Conservation (phyloP, 2,888 invertebrate species). For the Bellardia bayeri region DNA sequence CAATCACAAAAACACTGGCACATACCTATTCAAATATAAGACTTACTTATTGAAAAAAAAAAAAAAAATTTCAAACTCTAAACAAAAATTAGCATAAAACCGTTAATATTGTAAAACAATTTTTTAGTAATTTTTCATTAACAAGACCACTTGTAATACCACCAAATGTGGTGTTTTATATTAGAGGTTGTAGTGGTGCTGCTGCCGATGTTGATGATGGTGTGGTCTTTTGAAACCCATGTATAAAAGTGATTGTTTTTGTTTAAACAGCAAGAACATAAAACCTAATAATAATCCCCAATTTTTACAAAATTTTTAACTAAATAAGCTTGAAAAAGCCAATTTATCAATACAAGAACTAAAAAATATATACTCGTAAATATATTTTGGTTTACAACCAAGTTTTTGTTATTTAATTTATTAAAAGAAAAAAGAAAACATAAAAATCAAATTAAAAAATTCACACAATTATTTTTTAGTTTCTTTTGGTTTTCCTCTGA, state of each 20-base stretch:
- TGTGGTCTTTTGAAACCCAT: conserved; percentile 13
- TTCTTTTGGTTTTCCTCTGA: neutral
- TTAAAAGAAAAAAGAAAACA: conserved; percentile 32
- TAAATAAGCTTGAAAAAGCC: conserved; percentile 78
- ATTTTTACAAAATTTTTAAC: conserved; percentile 78
- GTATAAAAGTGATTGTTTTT: conserved; percentile 24
- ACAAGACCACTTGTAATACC: conserved; percentile 69
- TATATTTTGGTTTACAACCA: neutral
- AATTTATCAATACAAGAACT: conserved; percentile 77
- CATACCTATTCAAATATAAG: conserved; percentile 55
- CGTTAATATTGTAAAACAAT: conserved; percentile 73
- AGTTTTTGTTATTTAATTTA: conserved; percentile 4
- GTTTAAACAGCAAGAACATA: neutral
- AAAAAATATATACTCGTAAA: conserved; percentile 35
- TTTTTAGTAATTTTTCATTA: conserved; percentile 79
- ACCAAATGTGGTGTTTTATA: conserved; percentile 38
- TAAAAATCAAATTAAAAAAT: conserved; percentile 64
- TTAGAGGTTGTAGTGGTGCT: neutral
- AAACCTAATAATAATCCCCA: conserved; percentile 9
- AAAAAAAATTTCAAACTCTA: conserved; percentile 46
- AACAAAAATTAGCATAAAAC: conserved; percentile 76
- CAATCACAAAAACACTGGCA: conserved; percentile 37
- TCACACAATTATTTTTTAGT: conserved; percentile 60
- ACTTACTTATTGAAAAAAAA: neutral
- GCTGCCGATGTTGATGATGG: conserved; percentile 26